phyloP scores from a whole-genome alignment of 2,888 invertebrate genomes.

The Andrena flavipes region DNA sequence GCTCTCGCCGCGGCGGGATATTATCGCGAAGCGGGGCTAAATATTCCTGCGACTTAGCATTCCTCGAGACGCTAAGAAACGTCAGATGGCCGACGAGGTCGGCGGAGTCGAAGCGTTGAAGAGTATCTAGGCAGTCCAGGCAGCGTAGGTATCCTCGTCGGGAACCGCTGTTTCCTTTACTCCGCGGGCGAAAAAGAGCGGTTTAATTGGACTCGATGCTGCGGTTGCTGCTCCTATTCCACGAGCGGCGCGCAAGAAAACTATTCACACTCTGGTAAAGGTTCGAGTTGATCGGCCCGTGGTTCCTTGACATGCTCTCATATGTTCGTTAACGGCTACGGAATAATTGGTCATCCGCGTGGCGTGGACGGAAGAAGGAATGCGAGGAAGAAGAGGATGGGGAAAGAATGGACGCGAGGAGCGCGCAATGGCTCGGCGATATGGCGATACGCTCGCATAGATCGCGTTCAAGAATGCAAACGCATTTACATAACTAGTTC shows the following conservation, averaged over 20 bases:
- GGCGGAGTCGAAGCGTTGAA: too few relatives aligned
- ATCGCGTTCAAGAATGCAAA: conserved; percentile 74
- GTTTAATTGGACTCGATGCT: too few relatives aligned
- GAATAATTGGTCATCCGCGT: neutral
- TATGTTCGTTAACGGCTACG: neutral
- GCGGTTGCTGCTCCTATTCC: too few relatives aligned
- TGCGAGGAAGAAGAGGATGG: conserved; percentile 19
- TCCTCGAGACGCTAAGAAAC: neutral
- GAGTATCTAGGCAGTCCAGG: too few relatives aligned
- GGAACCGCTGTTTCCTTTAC: too few relatives aligned
- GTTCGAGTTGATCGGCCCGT: neutral
- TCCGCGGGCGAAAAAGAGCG: too few relatives aligned
- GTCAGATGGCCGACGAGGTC: neutral
- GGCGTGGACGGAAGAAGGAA: conserved; percentile 2
- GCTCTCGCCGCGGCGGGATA: neutral
- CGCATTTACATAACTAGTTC: conserved; percentile 81
- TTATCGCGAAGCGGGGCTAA: conserved; percentile 5
- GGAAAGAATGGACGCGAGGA: conserved; percentile 27
- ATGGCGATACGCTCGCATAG: conserved; percentile 60
- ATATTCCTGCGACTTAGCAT: conserved; percentile 6
- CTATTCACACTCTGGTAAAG: too few relatives aligned
- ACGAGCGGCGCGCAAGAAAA: too few relatives aligned
- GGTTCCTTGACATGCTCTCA: neutral
- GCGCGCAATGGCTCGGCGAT: conserved; percentile 47
- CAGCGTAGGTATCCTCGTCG: too few relatives aligned